Base-by-base conservation (phyloP, 2,888 invertebrate genomes). In the Protodeltote pygarga region DNA sequence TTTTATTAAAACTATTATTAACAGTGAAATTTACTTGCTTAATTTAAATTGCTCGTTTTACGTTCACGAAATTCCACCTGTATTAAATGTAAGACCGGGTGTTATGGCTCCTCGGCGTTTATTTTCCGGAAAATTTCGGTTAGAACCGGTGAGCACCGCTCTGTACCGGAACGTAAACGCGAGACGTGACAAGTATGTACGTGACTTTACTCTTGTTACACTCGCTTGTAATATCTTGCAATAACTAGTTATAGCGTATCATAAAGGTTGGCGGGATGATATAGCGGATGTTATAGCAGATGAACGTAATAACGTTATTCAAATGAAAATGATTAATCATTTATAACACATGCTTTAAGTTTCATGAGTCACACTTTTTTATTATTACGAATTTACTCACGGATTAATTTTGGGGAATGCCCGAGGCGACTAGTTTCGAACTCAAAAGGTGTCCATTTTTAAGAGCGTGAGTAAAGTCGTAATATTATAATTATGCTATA, bases 151-250 rank as follows among this genome's bases (percentile, higher is more conserved):
- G 57, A 50, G 55, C 46, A 42, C 58, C 53, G 57, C 61, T 50
- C 52, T 39, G 48, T 54, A 52, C 58, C 37, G 42, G 48, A 61
- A 67, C 67, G 57, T 63, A 66, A 66, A 64, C 37, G 51, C 28
- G 53, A 52, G 10, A 71, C 75, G 75, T 75, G 73, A 71, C 66
- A 59, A 66, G 69, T 73, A 53, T 63, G 64, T 63, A 76, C 75
- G 77, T 75, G 75, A 65, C 62, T 63, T 55, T 59, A 59, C 50
- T 37, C 39, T 51, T 44, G 42, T 50, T 31, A 39, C 54, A 42
- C 45, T 38, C 16, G 39, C 42, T 42, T 63, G 41, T 67, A 47
- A 58, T 41, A 47, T 49, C 40, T 32, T 49, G 49, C 52, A 58
- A 47, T 52, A 52, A 53, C 47, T 50, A 58, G 66, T 40, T 52